Conservation (phyloP, 2,797 vertebrate genomes). For the Mus caroli region DNA sequence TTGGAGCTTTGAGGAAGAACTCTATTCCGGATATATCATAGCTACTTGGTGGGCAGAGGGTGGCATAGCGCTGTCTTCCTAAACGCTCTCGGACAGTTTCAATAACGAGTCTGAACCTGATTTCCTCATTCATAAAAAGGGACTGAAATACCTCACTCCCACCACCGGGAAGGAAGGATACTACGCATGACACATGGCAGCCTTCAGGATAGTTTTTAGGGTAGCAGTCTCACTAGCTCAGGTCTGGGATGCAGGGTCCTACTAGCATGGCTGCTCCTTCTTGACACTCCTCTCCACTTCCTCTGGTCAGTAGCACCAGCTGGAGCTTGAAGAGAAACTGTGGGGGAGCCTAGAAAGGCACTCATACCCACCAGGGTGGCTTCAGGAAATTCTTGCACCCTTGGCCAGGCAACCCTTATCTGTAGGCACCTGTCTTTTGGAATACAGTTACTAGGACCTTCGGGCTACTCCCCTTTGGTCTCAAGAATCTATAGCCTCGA, state of each 20-base stretch:
- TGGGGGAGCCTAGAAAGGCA: not conserved
- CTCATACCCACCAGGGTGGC: not conserved
- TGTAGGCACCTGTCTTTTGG: not conserved
- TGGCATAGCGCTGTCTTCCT: not conserved
- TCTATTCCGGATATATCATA: not conserved
- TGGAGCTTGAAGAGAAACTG: not conserved
- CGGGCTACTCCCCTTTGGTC: not conserved
- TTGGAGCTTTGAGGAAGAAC: accelerated
- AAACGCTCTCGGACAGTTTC: not conserved
- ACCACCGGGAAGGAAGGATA: not conserved
- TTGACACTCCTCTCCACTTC: not conserved
- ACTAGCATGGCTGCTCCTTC: not conserved
- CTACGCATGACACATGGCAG: not conserved
- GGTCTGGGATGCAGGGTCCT: not conserved
- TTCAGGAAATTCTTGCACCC: not conserved
- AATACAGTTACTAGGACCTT: not conserved
- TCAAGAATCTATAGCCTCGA: not conserved
- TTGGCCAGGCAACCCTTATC: not conserved
- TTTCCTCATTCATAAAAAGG: not conserved
- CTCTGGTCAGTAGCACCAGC: too few relatives aligned
- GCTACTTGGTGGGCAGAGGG: not conserved
- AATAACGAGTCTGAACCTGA: not conserved
- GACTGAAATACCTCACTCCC: not conserved
- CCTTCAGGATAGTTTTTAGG: not conserved
- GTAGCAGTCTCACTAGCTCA: not conserved